phyloP scores from a whole-genome alignment of 2,888 invertebrate genomes.

The Drosophila fulvimacula region DNA sequence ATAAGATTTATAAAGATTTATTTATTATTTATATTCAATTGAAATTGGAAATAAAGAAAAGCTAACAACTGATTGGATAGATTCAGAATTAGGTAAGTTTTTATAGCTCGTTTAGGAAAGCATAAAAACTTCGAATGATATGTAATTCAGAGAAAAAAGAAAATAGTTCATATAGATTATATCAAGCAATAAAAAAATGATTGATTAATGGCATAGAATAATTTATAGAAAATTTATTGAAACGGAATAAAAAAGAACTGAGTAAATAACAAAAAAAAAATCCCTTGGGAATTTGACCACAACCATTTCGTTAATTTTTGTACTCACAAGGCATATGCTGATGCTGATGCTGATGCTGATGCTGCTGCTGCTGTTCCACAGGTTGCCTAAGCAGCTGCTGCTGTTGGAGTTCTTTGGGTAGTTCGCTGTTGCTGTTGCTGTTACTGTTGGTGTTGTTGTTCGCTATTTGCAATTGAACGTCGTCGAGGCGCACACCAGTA shows the following conservation, averaged over 20 bases:
- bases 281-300: background rate
- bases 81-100: no score
- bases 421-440: conserved; percentile 2
- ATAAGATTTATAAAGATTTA: no score
- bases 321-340: conserved; percentile 25
- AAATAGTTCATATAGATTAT: background rate
- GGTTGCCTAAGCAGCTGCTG: background rate
- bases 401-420: background rate
- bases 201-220: background rate
- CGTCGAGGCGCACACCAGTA: conserved; percentile 21
- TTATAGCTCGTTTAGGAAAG: no score
- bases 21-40: no score
- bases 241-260: no score
- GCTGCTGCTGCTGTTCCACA: background rate
- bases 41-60: no score
- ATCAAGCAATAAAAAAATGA: background rate
- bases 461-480: conserved; percentile 24
- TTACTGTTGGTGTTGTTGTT: background rate
- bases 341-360: conserved; percentile 8
- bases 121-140: no score
- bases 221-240: background rate
- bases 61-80: no score
- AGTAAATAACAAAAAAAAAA: background rate
- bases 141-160: background rate
- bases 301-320: background rate